Base-by-base conservation (phyloP, 2,797 vertebrate species). In the Trachurus trachurus region DNA sequence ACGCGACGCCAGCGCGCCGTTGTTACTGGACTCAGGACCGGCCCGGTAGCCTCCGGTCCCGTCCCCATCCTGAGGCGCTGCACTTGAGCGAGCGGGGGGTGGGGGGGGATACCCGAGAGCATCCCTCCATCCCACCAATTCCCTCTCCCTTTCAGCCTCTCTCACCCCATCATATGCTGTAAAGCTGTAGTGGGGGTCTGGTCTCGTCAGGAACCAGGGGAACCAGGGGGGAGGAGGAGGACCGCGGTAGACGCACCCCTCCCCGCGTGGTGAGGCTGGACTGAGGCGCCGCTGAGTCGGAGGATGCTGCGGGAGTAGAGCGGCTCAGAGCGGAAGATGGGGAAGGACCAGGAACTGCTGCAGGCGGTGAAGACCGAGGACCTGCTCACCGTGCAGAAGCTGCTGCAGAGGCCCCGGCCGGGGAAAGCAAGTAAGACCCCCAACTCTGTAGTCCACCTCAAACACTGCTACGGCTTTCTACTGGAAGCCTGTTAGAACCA, bases 311-410 rank as follows among this genome's bases (percentile, higher is more conserved):
- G 89, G 93, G 93, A 93, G 89, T 96, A 92, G 92, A 84, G 81
- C 70, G 74, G 83, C 82, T 87, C 83, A 34, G 75, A 82, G 87
- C 61, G 80, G 87, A 96, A 94, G 94, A 98, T 98, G 97, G 98
- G 98, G 94, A 98, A 98, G 95, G 98, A 99, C 95, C 98, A 98
- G 95, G 97, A 99, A 94, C 96, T 99, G 94, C 97, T 98, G 92
- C 97, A 98, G 96, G 98, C 98, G 90, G 98, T 99, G 89, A 99
- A 99, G 94, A 97, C 96, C 93, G 97, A 99, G 96, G 98, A 99
- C 95, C 92, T 98, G 89, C 95, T 96, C 90, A 96, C 97, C 88
- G 98, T 97, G 88, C 98, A 98, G 96, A 97, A 97, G 95, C 96
- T 99, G 94, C 96, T 99, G 95, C 97, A 98, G 93, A 97, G 98